Evolutionary conservation across 2,888 invertebrate genomes (phyloP).

Genomic region (Stratiomys singularior): DNA sequence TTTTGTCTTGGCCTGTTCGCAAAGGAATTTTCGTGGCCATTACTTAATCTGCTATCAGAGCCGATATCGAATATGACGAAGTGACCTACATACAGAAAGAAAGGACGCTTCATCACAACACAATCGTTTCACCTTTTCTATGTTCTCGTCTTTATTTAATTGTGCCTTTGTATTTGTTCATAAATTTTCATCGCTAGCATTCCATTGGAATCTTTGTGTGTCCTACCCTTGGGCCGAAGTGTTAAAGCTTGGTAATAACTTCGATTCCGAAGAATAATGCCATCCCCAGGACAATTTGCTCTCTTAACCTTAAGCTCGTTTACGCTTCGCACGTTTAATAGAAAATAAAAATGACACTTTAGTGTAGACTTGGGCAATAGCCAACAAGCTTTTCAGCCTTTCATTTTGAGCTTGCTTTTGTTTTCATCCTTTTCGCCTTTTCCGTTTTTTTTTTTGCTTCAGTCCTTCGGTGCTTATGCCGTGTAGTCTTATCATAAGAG

Average conservation of each 20-base stretch:
- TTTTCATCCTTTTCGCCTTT: constrained; percentile 12
- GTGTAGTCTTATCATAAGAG: constrained; percentile 46
- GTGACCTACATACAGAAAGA: background rate
- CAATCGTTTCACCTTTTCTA: constrained; percentile 42
- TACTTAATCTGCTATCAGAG: background rate
- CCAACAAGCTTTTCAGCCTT: constrained; percentile 9
- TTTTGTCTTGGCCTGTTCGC: background rate
- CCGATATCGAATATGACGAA: constrained; percentile 1
- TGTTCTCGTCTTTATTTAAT: constrained; percentile 35
- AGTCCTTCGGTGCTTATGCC: constrained; percentile 25
- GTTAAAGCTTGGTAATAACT: constrained; percentile 24
- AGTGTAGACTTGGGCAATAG: constrained; percentile 41
- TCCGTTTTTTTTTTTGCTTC: constrained; percentile 42
- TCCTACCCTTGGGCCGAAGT: background rate
- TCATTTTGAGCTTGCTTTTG: constrained; percentile 20
- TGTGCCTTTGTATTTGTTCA: constrained; percentile 34
- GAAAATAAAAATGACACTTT: constrained; percentile 50
- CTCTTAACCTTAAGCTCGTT: constrained; percentile 42
- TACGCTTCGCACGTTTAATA: constrained; percentile 45
- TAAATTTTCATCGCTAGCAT: constrained; percentile 26
- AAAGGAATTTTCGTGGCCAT: background rate
- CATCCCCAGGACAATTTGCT: constrained; percentile 44
- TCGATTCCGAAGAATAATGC: constrained; percentile 16
- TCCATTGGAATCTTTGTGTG: constrained; percentile 15
- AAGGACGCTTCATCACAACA: constrained; percentile 18